phyloP scores from a whole-genome alignment of 2,888 invertebrate species.

The Mesorhabditis belari region DNA sequence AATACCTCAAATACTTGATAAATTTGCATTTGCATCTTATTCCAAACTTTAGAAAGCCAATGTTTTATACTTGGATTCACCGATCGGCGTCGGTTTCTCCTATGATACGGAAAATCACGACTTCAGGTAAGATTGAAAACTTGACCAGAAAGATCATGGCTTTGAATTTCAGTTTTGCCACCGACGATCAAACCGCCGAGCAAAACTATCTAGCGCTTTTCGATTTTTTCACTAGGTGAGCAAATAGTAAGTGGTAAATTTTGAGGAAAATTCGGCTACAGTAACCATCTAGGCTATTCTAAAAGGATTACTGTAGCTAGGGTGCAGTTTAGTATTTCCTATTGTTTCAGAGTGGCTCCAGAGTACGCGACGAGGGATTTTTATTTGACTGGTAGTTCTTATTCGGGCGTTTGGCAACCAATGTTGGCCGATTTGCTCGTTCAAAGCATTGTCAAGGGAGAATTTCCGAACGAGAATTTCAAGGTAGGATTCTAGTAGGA shows the following conservation, averaged over 20 bases:
- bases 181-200: slow-evolving; percentile 36
- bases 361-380: slow-evolving; percentile 55
- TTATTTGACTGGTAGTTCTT: slow-evolving; percentile 58
- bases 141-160: no score
- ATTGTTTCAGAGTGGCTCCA: slow-evolving; percentile 52
- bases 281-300: not conserved
- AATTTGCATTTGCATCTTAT: no score
- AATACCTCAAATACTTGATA: no score
- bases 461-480: slow-evolving; percentile 36
- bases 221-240: slow-evolving; percentile 57
- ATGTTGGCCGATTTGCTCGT: slow-evolving; percentile 53
- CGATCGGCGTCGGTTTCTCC: slow-evolving; percentile 53
- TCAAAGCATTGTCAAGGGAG: slow-evolving; percentile 30
- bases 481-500: slow-evolving; percentile 14
- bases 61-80: slow-evolving; percentile 59
- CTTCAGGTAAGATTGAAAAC: not conserved
- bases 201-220: slow-evolving; percentile 57
- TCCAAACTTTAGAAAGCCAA: slow-evolving; percentile 56
- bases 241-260: no score
- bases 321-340: not conserved
- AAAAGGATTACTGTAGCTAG: not conserved
- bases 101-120: slow-evolving; percentile 21
- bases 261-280: not conserved
- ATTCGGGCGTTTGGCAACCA: slow-evolving; percentile 37
- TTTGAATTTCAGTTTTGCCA: slow-evolving; percentile 21